Evolutionary conservation across 2,888 invertebrate species (phyloP), one percentile per base, ranked within the genome.

Genomic region (Cremastinae sp.): DNA sequence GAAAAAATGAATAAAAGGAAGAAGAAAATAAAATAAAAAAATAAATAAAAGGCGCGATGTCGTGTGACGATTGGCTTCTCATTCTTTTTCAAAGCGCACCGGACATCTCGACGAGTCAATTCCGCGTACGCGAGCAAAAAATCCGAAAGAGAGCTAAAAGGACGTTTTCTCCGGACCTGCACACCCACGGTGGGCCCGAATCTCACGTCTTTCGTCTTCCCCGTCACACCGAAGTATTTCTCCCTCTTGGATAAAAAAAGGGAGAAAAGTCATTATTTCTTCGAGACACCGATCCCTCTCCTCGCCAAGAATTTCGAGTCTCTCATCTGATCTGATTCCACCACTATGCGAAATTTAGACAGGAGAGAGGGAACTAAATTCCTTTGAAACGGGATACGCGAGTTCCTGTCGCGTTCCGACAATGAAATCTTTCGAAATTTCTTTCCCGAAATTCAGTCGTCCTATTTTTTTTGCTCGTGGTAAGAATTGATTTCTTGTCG

Each of bases 101-200:
- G 55, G 53, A 28, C 41, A 80, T 81, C 82, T 83, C 86, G 87
- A 88, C 87, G 86, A 88, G 86, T 87, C 88, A 87, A 89, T 89
- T 88, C 85, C 82, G 80, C 82, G 84, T 83, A 85, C 28, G 28
- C 28, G 28, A 28, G 28, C 28, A 84, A 81, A 28, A 28, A 28
- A 28, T 28, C 2, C 28, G 28, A 28, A 28, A 28, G 5, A 28
- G 28, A 28, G 28, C 28, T 16, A 43, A 61, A 61, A 41, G 51
- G 53, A 51, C 58, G 58, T 20, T 28, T 3, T 51, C 51, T 41
- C 16, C 22, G 41, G 53, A 69, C 51, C 41, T 43, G 72, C 71
- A 65, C 76, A 73, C 65, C 73, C 73, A 73, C 61, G 76, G 76
- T 76, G 73, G 73, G 53, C 76, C 28, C 35, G 20, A 5, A 28